phyloP scores from a whole-genome alignment of 2,888 invertebrate genomes.

The Cataglyphis albicans region DNA sequence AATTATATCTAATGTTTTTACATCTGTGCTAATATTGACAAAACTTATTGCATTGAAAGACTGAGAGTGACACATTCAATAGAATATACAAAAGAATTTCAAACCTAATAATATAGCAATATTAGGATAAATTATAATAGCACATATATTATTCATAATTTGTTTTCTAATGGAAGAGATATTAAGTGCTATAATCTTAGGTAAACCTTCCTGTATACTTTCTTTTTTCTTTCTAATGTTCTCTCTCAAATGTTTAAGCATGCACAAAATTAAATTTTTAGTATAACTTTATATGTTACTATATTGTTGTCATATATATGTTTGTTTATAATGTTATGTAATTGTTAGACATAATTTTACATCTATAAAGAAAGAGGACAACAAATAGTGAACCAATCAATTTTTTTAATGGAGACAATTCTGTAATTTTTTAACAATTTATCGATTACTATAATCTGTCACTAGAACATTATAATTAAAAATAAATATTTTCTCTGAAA shows the following conservation, averaged over 20 bases:
- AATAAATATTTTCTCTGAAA: neutral
- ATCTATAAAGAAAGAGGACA: neutral
- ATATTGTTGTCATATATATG: slow-evolving; percentile 23
- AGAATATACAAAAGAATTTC: slow-evolving; percentile 32
- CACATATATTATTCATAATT: neutral
- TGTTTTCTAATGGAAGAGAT: slow-evolving; percentile 18
- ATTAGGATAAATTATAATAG: slow-evolving; percentile 32
- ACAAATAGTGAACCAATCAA: neutral
- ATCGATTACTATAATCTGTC: neutral
- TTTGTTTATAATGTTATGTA: slow-evolving; percentile 6
- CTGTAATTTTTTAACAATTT: slow-evolving; percentile 11
- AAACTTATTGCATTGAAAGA: slow-evolving; percentile 30
- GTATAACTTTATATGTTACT: slow-evolving; percentile 28
- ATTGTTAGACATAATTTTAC: slow-evolving; percentile 21
- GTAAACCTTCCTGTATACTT: neutral
- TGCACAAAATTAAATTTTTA: slow-evolving; percentile 39
- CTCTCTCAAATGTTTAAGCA: slow-evolving; percentile 13
- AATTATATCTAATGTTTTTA: slow-evolving; percentile 15
- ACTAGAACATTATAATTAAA: slow-evolving; percentile 3
- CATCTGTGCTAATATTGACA: slow-evolving; percentile 14
- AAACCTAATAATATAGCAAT: slow-evolving; percentile 33
- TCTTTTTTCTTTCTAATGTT: neutral
- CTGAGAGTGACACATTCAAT: slow-evolving; percentile 19
- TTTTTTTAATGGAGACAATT: neutral
- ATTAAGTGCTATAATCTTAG: slow-evolving; percentile 23